Base-by-base conservation (phyloP, 2,797 vertebrate species). In the Chelonia mydas region DNA sequence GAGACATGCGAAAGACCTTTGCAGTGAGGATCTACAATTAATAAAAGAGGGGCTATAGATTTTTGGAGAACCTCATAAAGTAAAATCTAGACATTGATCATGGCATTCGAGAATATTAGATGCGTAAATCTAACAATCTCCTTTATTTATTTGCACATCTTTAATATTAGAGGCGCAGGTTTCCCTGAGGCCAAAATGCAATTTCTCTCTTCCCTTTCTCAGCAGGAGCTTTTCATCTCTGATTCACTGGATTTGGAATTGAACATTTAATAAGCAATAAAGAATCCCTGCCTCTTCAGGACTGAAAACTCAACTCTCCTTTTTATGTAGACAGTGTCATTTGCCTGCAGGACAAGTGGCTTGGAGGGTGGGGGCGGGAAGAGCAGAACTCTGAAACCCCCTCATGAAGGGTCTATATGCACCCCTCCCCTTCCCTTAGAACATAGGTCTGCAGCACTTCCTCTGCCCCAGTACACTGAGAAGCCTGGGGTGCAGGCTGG, bases 171-270 rank as follows among this genome's bases (percentile, higher is more conserved):
- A 96, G 87, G 90, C 89, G 72, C 72, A 92, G 94, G 94, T 90
- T 95, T 94, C 97, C 96, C 79, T 1, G 84, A 80, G 83, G 93
- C 95, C 90, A 83, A 65, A 88, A 97, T 82, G 90, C 87, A 94
- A 88, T 94, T 97, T 97, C 95, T 94, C 86, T 79, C 93, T 61
- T 93, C 91, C 55, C 91, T 96, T 94, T 95, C 88, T 96, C 94
- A 91, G 95, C 87, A 94, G 94, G 96, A 96, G 97, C 93, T 97
- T 96, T 97, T 96, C 97, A 96, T 97, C 95, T 97, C 92, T 87
- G 94, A 94, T 97, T 96, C 94, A 94, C 96, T 89, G 68, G 91
- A 87, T 97, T 97, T 97, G 96, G 96, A 97, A 97, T 96, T 97
- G 96, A 95, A 96, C 96, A 96, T 96, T 97, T 97, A 97, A 97